Base-by-base conservation (phyloP, 2,888 invertebrate species). In the Sesamia inferens region DNA sequence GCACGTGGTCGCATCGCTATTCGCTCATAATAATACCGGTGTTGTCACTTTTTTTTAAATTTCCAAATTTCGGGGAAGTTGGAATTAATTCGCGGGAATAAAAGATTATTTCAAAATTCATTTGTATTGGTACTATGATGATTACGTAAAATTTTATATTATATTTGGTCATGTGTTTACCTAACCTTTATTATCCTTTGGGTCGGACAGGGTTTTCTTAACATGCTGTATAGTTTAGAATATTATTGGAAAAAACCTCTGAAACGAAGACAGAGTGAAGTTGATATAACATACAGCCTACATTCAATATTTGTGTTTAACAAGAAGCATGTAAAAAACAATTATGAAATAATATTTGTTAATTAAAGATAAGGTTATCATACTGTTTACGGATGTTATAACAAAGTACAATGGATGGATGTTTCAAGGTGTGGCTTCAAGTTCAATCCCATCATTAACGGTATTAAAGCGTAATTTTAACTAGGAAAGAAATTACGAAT, bases 341-440 rank as follows among this genome's bases (percentile, higher is more conserved):
- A 77, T 79, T 77, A 77, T 10, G 31, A 73, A 69, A 19, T 78
- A 31, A 59, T 39, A 64, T 72, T 78, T 63, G 58, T 59, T 31
- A n/a, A 14, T 19, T 8, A 13, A n/a, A 48, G 78, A 82, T 74
- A 81, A 74, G 58, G 64, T 71, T 74, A 78, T 81, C 80, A 82
- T 55, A 6, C 22, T 71, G 74, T 70, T 63, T 63, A 62, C 82
- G 74, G 61, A 65, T 80, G 80, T 19, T 62, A 51, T 65, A 74
- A 55, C 44, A 74, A 68, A 11, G 66, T 39, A 39, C 11, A 42
- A 58, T 57, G 57, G 19, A 55, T 66, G 57, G 64, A 68, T 68
- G 51, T 61, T 76, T 82, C 83, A 81, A 82, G 81, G 81, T 82
- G 55, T 42, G 5, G 42, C 58, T 39, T 76, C 79, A 82, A 82